A percentile compares a stretch with the other conserved stretches of the same genome.
phyloP scores from a whole-genome alignment of 2,888 invertebrate genomes.

The Ennomos erosarius region DNA sequence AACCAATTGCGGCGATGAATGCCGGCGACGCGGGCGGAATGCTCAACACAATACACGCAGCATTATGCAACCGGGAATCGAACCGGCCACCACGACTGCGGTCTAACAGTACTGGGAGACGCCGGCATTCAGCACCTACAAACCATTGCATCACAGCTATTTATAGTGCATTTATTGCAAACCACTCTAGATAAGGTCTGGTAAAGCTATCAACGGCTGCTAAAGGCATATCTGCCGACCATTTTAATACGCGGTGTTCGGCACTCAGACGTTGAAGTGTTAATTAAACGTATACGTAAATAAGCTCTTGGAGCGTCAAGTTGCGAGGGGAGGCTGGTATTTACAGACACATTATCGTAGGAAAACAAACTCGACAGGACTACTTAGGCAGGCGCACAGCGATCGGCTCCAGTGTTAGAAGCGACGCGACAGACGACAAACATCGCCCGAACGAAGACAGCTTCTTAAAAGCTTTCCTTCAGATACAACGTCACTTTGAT shows the following conservation, averaged over 20 bases:
- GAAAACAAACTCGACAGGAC: constrained; percentile 69
- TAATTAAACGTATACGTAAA: constrained; percentile 70
- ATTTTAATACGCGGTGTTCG: constrained; percentile 45
- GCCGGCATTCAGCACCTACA: constrained; percentile 30
- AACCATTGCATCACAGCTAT: constrained; percentile 50
- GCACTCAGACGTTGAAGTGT: constrained; percentile 60
- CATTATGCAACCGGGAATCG: constrained; percentile 62
- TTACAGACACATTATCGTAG: constrained; percentile 73
- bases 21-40: constrained; percentile 51
- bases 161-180: constrained; percentile 46
- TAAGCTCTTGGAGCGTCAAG: constrained; percentile 50
- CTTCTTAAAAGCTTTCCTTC: constrained; percentile 59
- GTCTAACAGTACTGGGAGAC: constrained; percentile 56
- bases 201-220: constrained; percentile 52
- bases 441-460: constrained; percentile 46
- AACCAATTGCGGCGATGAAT: constrained; percentile 41
- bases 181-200: constrained; percentile 54
- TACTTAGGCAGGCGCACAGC: constrained; percentile 51
- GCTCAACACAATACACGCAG: constrained; percentile 44
- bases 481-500: constrained; percentile 23
- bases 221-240: constrained; percentile 43
- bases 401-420: constrained; percentile 31
- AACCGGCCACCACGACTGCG: constrained; percentile 59
- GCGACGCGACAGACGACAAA: constrained; percentile 64
- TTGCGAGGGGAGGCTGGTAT: constrained; percentile 59